Base-by-base conservation (phyloP, 2,888 invertebrate genomes). In the Spatulosminthurus flaviceps region DNA sequence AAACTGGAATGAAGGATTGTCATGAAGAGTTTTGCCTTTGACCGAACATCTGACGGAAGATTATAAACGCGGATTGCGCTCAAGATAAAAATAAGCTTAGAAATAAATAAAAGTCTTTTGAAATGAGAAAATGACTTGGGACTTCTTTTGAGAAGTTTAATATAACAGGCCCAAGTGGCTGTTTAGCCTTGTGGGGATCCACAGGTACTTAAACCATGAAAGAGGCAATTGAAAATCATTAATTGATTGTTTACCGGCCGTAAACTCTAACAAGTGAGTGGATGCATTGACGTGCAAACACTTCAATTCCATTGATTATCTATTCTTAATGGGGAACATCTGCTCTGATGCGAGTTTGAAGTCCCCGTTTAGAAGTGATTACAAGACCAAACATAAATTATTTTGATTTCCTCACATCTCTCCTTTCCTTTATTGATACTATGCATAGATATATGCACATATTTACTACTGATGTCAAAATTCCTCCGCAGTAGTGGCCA, bases 211-310 rank as follows among this genome's bases (percentile, higher is more conserved):
- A 51, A 9, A 11, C 9, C 51, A n/a, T 51, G 16, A 11, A 19
- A 51, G 19, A 51, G 51, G 51, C 51, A 51, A 51, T n/a, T 51
- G 19, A 51, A 51, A 16, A 5, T 51, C 51, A 51, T 51, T 51
- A 51, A 51, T 51, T 51, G 51, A 51, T 51, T 51, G 51, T 51
- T 51, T 51, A 51, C 51, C 19, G n/a, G 51, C 16, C 16, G 51
- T 51, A 51, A 51, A 51, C 51, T 51, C 51, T n/a, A n/a, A n/a
- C n/a, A n/a, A 13, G n/a, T 5, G n/a, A 51, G 51, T n/a, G 5
- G n/a, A 51, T 51, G 51, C 51, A 13, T 16, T n/a, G n/a, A 4
- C 51, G 16, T 51, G 19, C 16, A 19, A 51, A 19, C 51, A 51
- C 34, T 34, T 34, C 51, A 51, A 51, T n/a, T 51, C 51, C 51